A percentile compares a stretch with the other conserved stretches of the same genome.
Evolutionary conservation across 2,888 invertebrate species (phyloP).

Genomic region (Dermolepida albohirtum): DNA sequence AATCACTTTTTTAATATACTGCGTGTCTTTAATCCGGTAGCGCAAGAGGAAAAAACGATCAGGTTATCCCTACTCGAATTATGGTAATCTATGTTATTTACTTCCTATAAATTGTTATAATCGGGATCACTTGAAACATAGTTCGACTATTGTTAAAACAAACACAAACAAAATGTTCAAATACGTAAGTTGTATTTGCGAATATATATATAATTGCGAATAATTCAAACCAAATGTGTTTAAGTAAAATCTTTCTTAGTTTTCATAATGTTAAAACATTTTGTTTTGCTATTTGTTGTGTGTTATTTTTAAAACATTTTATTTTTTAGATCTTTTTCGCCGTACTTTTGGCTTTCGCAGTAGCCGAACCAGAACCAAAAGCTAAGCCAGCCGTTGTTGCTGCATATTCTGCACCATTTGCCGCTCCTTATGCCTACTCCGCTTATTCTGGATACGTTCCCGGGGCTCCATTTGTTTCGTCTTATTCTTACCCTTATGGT

Average conservation of each 20-base stretch:
- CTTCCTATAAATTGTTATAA: slow-evolving; percentile 34
- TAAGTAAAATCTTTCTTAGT: no score
- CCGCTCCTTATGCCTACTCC: slow-evolving; percentile 46
- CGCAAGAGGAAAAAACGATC: slow-evolving; percentile 27
- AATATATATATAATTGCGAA: no score
- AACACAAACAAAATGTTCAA: slow-evolving; percentile 49
- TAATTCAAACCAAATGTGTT: no score
- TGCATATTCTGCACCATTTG: slow-evolving; percentile 45
- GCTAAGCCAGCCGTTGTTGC: slow-evolving; percentile 54
- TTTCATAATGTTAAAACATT: no score
- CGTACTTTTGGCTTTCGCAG: slow-evolving; percentile 65
- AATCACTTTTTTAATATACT: slow-evolving; percentile 21
- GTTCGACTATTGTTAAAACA: slow-evolving; percentile 36
- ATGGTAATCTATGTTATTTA: slow-evolving; percentile 11
- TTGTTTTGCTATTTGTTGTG: not conserved
- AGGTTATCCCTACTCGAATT: slow-evolving; percentile 22
- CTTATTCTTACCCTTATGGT: slow-evolving; percentile 55
- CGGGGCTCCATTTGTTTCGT: slow-evolving; percentile 44
- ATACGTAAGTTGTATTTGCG: slow-evolving; percentile 45
- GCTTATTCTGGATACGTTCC: slow-evolving; percentile 38
- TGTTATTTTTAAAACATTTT: not conserved
- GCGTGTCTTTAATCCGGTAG: not conserved
- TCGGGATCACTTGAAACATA: slow-evolving; percentile 24
- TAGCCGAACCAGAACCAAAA: slow-evolving; percentile 65
- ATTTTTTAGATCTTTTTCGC: slow-evolving; percentile 65